Percentiles rank a stretch among this genome's conserved stretches.
Evolutionary conservation across 2,113 vertebrate genomes (phyloP).

Genomic region (Chlorocebus sabaeus): DNA sequence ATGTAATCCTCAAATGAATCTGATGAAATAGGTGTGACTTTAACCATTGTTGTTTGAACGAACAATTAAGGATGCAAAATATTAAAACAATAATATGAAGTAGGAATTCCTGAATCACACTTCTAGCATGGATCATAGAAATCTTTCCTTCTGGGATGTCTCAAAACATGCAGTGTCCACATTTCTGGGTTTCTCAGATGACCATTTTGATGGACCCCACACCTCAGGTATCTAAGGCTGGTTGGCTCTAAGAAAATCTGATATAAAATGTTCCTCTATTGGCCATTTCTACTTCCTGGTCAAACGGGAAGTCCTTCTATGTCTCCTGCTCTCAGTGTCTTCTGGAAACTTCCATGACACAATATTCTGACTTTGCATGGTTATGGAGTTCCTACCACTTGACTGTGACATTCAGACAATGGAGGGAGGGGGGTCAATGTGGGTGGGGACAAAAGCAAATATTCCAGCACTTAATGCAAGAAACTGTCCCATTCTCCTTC

Average conservation of each 20-base stretch:
- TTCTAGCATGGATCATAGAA: fast-evolving
- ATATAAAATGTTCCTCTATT: not conserved
- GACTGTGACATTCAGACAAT: not conserved
- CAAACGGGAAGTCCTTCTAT: not conserved
- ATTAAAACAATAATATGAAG: not conserved
- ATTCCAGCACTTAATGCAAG: no score
- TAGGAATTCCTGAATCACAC: not conserved
- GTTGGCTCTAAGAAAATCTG: not conserved
- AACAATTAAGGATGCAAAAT: not conserved
- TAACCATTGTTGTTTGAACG: not conserved
- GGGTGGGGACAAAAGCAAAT: not conserved
- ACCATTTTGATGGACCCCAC: fast-evolving
- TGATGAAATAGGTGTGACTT: not conserved
- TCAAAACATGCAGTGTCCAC: no score
- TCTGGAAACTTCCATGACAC: not conserved
- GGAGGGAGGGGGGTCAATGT: no score
- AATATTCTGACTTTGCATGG: not conserved
- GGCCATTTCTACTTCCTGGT: not conserved
- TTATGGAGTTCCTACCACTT: not conserved
- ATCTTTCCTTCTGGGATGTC: not conserved
- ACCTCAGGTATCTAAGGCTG: not conserved
- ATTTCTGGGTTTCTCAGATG: not conserved
- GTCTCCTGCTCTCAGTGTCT: not conserved
- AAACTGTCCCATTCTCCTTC: not conserved
- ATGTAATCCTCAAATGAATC: not conserved